Evolutionary conservation across 2,113 vertebrate species (phyloP).

Genomic region (Perca schrenkii): DNA sequence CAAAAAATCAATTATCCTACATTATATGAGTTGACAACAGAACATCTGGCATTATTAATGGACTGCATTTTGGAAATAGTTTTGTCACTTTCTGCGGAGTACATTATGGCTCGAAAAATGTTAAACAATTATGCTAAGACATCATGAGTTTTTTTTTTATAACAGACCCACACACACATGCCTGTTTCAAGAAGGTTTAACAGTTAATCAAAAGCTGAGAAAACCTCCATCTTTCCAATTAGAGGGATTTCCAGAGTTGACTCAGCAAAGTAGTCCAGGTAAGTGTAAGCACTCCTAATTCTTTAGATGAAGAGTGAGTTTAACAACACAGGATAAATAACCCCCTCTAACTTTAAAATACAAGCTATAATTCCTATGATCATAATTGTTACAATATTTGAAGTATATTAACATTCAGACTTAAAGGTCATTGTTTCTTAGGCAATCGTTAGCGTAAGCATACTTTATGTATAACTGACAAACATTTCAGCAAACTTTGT

Average conservation of each 20-base stretch:
- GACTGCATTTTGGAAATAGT: conserved; percentile 6
- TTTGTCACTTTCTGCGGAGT: conserved; percentile 11
- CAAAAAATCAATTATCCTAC: background rate
- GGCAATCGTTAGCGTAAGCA: too few relatives aligned
- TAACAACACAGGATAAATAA: background rate
- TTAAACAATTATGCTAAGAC: too few relatives aligned
- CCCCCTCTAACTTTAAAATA: background rate
- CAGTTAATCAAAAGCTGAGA: background rate
- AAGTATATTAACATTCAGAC: background rate
- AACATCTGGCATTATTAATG: background rate
- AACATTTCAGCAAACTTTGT: background rate
- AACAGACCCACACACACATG: background rate
- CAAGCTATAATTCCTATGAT: background rate
- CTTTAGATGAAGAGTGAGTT: background rate
- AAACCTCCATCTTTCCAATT: background rate
- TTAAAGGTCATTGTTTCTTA: background rate
- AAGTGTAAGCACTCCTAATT: background rate
- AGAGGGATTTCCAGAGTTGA: background rate
- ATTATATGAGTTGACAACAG: background rate
- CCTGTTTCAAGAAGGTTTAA: background rate
- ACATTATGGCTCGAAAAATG: background rate
- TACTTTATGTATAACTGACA: too few relatives aligned
- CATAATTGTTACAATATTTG: background rate
- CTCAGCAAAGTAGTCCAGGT: background rate
- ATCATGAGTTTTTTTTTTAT: too few relatives aligned